Evolutionary conservation across 2,888 invertebrate species (phyloP).

Genomic region (Lymantria dispar): DNA sequence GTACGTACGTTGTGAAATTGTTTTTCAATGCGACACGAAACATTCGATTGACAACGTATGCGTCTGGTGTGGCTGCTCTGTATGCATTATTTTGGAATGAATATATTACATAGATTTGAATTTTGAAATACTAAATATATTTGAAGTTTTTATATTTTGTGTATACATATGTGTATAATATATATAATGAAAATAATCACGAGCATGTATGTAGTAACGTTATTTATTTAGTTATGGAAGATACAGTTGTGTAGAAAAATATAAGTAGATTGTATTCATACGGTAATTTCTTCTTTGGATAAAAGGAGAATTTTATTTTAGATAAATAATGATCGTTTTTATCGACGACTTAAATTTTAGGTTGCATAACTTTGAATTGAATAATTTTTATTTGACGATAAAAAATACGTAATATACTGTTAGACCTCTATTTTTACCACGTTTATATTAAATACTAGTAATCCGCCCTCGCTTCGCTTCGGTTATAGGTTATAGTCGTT

Average conservation of each 20-base stretch:
- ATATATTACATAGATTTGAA: constrained; percentile 23
- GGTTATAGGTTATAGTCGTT: too few species aligned
- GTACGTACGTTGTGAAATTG: too few species aligned
- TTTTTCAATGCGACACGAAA: background rate
- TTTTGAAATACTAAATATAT: constrained; percentile 23
- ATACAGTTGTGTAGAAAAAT: background rate
- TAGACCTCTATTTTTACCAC: too few species aligned
- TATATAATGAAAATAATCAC: constrained; percentile 6
- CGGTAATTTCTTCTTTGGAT: too few species aligned
- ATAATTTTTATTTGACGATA: too few species aligned
- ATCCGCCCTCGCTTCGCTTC: too few species aligned
- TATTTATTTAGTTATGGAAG: background rate
- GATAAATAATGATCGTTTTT: too few species aligned
- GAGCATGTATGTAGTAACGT: constrained; percentile 20
- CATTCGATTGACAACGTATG: constrained; percentile 8
- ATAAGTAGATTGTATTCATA: background rate
- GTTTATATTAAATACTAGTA: too few species aligned
- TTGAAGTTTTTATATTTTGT: constrained; percentile 28
- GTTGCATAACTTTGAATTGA: too few species aligned
- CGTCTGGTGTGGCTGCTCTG: constrained; percentile 24
- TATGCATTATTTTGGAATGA: constrained; percentile 37
- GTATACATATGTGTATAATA: constrained; percentile 19
- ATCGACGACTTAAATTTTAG: too few species aligned
- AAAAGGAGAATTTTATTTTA: too few species aligned
- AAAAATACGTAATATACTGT: too few species aligned